Conservation (phyloP, 2,797 vertebrate genomes). For the Amphiprion clarkii region DNA sequence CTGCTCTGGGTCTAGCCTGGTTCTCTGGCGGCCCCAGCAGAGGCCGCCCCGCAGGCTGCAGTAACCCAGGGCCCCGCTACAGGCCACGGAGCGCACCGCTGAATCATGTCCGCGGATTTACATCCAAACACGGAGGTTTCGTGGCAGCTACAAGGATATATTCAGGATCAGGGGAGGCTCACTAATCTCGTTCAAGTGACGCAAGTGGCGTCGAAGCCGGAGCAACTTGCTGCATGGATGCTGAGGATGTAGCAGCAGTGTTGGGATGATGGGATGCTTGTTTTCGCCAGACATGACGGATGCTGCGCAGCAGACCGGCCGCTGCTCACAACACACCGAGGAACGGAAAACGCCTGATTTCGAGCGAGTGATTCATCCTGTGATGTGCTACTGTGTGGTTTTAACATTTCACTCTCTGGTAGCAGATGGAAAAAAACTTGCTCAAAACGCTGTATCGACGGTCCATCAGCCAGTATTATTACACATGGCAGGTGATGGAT, state of each 20-base stretch:
- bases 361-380: background rate
- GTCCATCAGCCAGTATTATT: conserved; percentile 22
- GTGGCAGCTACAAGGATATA: background rate
- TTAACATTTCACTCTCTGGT: background rate
- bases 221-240: conserved; percentile 63
- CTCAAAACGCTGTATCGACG: background rate
- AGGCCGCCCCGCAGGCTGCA: conserved; percentile 73
- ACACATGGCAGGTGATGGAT: conserved; percentile 52
- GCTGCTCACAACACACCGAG: conserved; percentile 21
- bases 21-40: conserved; percentile 40
- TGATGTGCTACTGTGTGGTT: background rate
- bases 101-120: conserved; percentile 1
- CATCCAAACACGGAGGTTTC: background rate
- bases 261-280: conserved; percentile 68
- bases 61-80: conserved; percentile 66
- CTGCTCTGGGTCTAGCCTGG: conserved; percentile 29
- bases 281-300: conserved; percentile 78
- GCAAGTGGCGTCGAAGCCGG: conserved; percentile 12
- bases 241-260: conserved; percentile 61
- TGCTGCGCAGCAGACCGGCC: conserved; percentile 74
- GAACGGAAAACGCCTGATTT: background rate
- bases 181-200: background rate
- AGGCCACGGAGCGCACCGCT: conserved; percentile 62
- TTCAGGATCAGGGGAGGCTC: no score
- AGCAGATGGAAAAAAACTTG: conserved; percentile 20